Evolutionary conservation across 2,113 vertebrate genomes (phyloP), one percentile per base, ranked within the genome.

Genomic region (Rhizomys pruinosus): DNA sequence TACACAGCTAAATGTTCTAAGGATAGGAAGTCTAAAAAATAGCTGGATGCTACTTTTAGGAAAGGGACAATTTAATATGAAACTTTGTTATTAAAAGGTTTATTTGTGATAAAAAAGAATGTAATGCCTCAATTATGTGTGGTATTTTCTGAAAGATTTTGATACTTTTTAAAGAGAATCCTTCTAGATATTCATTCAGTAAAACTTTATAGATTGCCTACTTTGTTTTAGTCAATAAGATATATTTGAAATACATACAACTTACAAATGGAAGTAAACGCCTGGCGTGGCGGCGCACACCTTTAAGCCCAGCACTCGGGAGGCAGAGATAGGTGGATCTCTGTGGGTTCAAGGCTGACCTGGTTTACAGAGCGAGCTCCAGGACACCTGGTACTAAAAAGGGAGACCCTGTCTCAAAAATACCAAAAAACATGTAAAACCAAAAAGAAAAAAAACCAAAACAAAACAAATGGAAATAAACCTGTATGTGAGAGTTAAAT

Each of bases 191-290:
- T 37, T 93, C 23, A 69, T 61, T 86, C 55, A 91, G 15, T 85
- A 90, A 52, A 87, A 37, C 22, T 74, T 91, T 82, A 61, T 13
- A 77, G 32, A 78, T 72, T 11, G 6, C 16, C 44, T 92, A 5
- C 20, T 87, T 85, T 92, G 37, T 79, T 92, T 90, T 77, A 92
- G 64, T 19, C 23, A 55, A 11, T 29, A 63, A 4, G 2, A 37
- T 1, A 29, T 84, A 68, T 68, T 92, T 92, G 16, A 93, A 93
- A 87, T 91, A 87, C 59, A 76, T 8, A 17, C 52, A 34, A 89
- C 13, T 92, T 84, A 66, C 17, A 69, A 85, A 37, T 61, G 10
- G 16, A 88, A 94, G 20, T 86, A 79, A 37, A 57, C 89, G n/a
- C n/a, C n/a, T n/a, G n/a, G n/a, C n/a, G n/a, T n/a, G n/a, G n/a